Evolutionary conservation across 2,888 invertebrate genomes (phyloP), one percentile per base, ranked within the genome.

Genomic region (Hoplodrina ambigua): DNA sequence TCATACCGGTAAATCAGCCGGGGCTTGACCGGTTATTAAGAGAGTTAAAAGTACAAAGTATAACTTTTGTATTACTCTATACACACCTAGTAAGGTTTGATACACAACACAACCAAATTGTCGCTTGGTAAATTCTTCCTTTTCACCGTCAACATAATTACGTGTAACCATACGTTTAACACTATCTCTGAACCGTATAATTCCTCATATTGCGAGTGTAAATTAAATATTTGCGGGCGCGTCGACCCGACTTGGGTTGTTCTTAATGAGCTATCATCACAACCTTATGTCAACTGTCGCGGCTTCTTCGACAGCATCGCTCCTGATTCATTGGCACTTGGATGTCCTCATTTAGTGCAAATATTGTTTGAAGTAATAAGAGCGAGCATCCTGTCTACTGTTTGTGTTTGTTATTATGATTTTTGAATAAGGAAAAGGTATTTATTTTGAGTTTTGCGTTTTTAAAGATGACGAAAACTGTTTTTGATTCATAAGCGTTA

Each of bases 181-280:
- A 67, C 46, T 20, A 68, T 69, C 54, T 69, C 54, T 69, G 59
- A 50, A 64, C 64, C 62, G 17, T 54, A 59, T 77, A 84, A 83
- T 81, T 85, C 83, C 84, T 85, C 85, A 81, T 85, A 85, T 85
- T 83, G 83, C 70, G 78, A 89, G 88, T 80, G 86, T 80, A 83
- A 82, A 84, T 84, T 82, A 85, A 88, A 90, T 89, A 88, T 89
- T 89, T 88, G 90, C 88, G 69, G 84, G 75, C 74, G 72, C 73
- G 69, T 73, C 72, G 74, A 67, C 58, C 57, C 25, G 59, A 81
- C 83, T 85, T 84, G 86, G 82, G 78, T 82, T 60, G 85, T 78
- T 83, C 78, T 85, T 89, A 89, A 89, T 90, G 88, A 89, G 87
- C 85, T 86, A 89, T 89, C 87, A 87, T 87, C 87, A 84, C 83